phyloP scores from a whole-genome alignment of 2,113 vertebrate species.

The Bombycilla garrulus region DNA sequence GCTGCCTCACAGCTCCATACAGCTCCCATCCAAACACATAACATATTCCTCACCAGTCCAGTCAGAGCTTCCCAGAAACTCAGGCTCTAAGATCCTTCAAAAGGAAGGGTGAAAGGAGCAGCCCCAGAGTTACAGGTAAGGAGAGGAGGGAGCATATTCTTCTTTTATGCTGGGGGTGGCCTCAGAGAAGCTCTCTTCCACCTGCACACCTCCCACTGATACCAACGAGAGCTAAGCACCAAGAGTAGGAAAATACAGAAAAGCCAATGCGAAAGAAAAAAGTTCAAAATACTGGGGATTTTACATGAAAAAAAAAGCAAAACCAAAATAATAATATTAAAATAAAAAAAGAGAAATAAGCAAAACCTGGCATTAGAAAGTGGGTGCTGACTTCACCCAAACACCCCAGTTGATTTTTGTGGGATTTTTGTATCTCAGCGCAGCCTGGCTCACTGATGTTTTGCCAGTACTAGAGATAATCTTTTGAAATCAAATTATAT shows the following conservation, averaged over 20 bases:
- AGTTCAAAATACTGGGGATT: background rate
- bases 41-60: background rate
- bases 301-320: background rate
- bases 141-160: background rate
- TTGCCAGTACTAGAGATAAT: slow-evolving; percentile 3
- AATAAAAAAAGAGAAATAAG: background rate
- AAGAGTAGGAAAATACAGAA: background rate
- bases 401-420: background rate
- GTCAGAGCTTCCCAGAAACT: background rate
- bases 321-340: rapidly evolving
- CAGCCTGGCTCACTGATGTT: background rate
- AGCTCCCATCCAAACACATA: background rate
- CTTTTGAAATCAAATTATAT: slow-evolving; percentile 38
- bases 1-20: background rate
- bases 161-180: background rate
- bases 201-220: background rate
- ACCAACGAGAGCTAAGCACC: background rate
- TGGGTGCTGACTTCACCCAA: background rate
- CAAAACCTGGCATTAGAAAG: background rate
- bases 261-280: background rate
- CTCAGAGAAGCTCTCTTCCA: background rate
- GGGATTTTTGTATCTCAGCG: background rate
- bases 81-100: background rate
- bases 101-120: background rate
- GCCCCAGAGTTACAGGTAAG: background rate